phyloP scores from a whole-genome alignment of 92 coral and sea anemone genomes.

The Actinostola sp. region DNA sequence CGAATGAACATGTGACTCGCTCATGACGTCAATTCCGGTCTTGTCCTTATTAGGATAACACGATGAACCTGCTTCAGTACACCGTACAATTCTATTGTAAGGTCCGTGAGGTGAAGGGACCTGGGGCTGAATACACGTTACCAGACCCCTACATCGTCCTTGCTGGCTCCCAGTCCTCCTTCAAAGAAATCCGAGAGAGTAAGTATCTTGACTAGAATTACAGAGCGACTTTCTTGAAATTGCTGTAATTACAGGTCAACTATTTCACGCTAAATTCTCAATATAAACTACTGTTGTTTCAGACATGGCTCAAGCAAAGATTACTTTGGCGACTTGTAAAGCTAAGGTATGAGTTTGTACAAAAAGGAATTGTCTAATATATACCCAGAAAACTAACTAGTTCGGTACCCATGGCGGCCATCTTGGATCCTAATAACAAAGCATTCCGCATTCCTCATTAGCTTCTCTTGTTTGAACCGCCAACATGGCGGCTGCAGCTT shows the following conservation, averaged over 20 bases:
- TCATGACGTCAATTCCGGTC: background rate
- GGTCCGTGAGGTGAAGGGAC: slow-evolving; percentile 63
- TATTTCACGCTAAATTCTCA: background rate
- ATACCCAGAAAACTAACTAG: too few relatives aligned
- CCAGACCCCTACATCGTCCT: slow-evolving; percentile 89
- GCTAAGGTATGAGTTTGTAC: slow-evolving; percentile 75
- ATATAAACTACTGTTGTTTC: background rate
- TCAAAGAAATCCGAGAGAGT: slow-evolving; percentile 84
- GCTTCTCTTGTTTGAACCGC: too few relatives aligned
- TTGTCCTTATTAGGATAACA: slow-evolving; percentile 58
- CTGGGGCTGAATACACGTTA: slow-evolving; percentile 73
- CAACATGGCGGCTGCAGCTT: too few relatives aligned
- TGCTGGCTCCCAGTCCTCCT: slow-evolving; percentile 96
- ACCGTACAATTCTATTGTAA: slow-evolving; percentile 79
- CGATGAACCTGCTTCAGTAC: slow-evolving; percentile 85
- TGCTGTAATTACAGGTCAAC: background rate
- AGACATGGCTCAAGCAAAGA: slow-evolving; percentile 87
- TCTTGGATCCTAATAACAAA: too few relatives aligned
- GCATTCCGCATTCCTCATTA: too few relatives aligned
- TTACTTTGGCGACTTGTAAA: slow-evolving; percentile 72
- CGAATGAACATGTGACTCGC: background rate
- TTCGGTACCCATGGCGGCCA: too few relatives aligned
- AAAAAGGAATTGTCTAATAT: too few relatives aligned
- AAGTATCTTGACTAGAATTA: background rate
- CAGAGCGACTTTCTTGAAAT: background rate